Base-by-base conservation (phyloP, 2,888 invertebrate genomes). In the Scotopteryx bipunctaria region DNA sequence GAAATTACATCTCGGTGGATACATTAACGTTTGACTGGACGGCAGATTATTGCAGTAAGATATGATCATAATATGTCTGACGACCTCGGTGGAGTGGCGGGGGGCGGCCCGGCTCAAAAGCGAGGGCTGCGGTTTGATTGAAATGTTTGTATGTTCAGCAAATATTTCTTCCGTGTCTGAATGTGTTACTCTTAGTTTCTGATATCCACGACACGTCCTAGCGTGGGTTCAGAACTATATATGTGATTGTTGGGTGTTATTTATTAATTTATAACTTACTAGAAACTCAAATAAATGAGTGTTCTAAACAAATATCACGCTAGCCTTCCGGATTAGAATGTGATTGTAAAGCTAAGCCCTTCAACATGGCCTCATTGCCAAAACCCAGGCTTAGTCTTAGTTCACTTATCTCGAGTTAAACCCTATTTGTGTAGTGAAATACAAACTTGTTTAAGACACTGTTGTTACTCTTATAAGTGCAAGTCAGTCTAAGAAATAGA, bases 311-410 rank as follows among this genome's bases (percentile, higher is more conserved):
- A 42, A 52, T 32, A 47, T 21, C 35, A 48, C 14, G 25, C 37
- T 36, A 33, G 43, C 47, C 47, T 43, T 38, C 16, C 1, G 37
- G 37, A 47, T 47, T 53, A 38, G 42, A 53, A 53, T 53, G 47
- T 53, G 46, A 53, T 43, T 47, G 42, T 53, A 27, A 41, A 46
- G 49, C 11, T 32, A 32, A 46, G 38, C 53, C 53, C 27, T 47
- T 46, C 37, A 37, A 35, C n/a, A 14, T n/a, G 31, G 15, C 9
- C 4, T 25, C 3, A 25, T 25, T 27, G n/a, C 11, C 9, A 9
- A 9, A 3, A 27, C 9, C 25, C 9, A 2, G 23, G 23, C n/a
- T 19, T 17, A 35, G 9, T 11, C n/a, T 17, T 19, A 11, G 11
- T 2, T 19, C 5, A 13, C 14, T 31, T 13, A 13, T 13, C 13